These are phyloP conservation scores for Eretmocerus hayati DNA, from an alignment of 2,888 invertebrate genomes.

Conservation along the genomic window DNA sequence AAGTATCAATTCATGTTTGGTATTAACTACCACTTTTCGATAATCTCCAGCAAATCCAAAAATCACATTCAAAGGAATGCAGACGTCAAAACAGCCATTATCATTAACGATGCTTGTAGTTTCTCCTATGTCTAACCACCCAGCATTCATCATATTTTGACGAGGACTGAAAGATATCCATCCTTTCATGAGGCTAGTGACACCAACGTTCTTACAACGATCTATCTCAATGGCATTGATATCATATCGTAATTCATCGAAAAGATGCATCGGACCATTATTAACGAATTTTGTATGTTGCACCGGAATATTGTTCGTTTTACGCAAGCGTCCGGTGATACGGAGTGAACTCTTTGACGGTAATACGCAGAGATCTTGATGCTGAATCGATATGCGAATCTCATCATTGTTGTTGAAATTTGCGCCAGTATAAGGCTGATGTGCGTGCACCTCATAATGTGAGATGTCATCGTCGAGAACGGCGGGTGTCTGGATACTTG, in stretches of 20 bases:
- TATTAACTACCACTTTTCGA: conserved; percentile 10
- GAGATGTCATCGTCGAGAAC: conserved; percentile 17
- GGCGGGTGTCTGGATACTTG: conserved; percentile 2
- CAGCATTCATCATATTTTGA: conserved; percentile 24
- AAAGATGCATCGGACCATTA: neutral
- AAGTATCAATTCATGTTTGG: conserved; percentile 23
- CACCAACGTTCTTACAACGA: neutral
- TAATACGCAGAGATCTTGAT: conserved; percentile 15
- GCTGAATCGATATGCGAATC: conserved; percentile 20
- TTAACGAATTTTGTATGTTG: neutral
- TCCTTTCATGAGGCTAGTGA: neutral
- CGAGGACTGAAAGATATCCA: neutral
- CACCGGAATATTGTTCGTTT: neutral
- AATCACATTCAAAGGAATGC: conserved; percentile 33
- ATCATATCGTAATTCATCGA: neutral
- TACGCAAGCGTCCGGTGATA: neutral
- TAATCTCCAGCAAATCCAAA: conserved; percentile 28
- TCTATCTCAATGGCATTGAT: neutral
- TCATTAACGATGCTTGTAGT: conserved; percentile 12
- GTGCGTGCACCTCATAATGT: conserved; percentile 16
- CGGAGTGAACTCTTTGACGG: conserved; percentile 15
- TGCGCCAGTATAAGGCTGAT: conserved; percentile 11
- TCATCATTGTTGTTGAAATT: conserved; percentile 20
- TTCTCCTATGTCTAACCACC: conserved; percentile 24
- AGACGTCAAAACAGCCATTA: conserved; percentile 30